These are phyloP conservation scores for Suncus etruscus DNA, from an alignment of 2,113 vertebrate genomes.

Conservation along the genomic window DNA sequence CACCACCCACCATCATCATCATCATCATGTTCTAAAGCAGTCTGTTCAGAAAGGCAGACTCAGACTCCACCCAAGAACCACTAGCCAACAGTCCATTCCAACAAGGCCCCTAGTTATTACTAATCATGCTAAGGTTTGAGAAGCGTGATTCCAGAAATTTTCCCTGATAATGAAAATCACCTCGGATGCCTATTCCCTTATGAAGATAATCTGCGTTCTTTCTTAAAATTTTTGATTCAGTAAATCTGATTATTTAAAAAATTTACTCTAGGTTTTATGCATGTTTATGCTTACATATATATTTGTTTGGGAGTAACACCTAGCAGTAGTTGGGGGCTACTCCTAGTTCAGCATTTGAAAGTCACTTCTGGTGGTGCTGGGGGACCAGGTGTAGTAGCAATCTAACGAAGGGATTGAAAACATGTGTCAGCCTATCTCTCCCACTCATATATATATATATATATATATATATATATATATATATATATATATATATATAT, in stretches of 20 bases:
- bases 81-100: neutral
- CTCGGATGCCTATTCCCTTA: neutral
- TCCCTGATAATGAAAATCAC: neutral
- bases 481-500: no score
- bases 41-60: neutral
- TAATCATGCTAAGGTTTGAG: neutral
- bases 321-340: no score
- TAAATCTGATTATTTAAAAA: neutral
- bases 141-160: slow-evolving; percentile 9
- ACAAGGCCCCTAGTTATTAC: neutral
- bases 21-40: no score
- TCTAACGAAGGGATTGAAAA: no score
- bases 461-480: no score
- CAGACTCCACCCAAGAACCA: neutral
- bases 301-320: no score
- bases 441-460: no score
- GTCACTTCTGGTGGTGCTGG: no score
- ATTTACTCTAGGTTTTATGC: neutral
- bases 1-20: no score
- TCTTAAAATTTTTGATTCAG: slow-evolving; percentile 44
- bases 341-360: no score
- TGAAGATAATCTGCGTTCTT: neutral
- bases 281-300: neutral
- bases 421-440: no score
- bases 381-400: no score